A percentile compares a stretch with the other conserved stretches of the same genome.
Evolutionary conservation across 2,797 vertebrate genomes (phyloP).

Genomic region (Antennarius maculatus): DNA sequence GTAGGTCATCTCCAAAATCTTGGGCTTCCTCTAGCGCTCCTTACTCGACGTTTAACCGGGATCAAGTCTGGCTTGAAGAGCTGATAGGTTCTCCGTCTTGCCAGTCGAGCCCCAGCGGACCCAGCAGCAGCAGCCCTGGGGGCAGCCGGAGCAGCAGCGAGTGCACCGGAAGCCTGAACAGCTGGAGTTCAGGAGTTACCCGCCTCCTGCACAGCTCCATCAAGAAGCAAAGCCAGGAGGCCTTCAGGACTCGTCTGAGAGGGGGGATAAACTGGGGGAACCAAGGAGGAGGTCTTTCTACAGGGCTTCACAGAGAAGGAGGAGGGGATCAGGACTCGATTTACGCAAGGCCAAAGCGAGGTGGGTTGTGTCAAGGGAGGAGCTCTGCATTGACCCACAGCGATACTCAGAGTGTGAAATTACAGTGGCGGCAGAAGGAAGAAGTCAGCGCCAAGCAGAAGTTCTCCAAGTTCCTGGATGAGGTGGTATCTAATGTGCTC

Average conservation of each 20-base stretch:
- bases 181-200: conserved; percentile 67
- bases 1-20: conserved; percentile 2
- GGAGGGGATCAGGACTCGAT: conserved; percentile 6
- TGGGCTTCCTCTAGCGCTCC: conserved; percentile 19
- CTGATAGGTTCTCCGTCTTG: conserved; percentile 32
- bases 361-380: conserved; percentile 52
- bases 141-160: conserved; percentile 70
- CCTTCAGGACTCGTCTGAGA: conserved; percentile 57
- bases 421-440: conserved; percentile 67
- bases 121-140: conserved; percentile 38
- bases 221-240: conserved; percentile 68
- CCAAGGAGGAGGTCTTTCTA: conserved; percentile 24
- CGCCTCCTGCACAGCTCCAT: conserved; percentile 58
- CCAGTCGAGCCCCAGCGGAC: conserved; percentile 47
- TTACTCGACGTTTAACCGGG: conserved; percentile 12
- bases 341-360: conserved; percentile 32
- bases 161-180: conserved; percentile 60
- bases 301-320: conserved; percentile 18
- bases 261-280: conserved; percentile 42
- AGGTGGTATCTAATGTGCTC: conserved; percentile 85
- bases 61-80: conserved; percentile 63
- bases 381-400: conserved; percentile 35
- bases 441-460: conserved; percentile 82
- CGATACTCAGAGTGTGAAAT: conserved; percentile 46
- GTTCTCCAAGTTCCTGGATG: conserved; percentile 91